A percentile compares a stretch with the other conserved stretches of the same genome.
phyloP scores from a whole-genome alignment of 2,888 invertebrate species.

The Oscheius sp. region DNA sequence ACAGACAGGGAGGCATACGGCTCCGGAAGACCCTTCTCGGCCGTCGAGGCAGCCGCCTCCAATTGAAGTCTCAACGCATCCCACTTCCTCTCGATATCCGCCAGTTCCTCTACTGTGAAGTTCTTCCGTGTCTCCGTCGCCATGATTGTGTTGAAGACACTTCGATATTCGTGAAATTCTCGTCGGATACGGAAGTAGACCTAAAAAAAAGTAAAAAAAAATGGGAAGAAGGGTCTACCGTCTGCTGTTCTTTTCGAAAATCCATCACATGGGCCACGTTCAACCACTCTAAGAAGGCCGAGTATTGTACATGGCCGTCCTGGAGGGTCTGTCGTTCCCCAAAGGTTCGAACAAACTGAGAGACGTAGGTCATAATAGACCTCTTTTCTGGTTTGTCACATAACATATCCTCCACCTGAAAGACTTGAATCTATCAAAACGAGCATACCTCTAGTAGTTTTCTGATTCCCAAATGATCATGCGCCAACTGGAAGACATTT shows the following conservation, averaged over 20 bases:
- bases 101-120: constrained; percentile 54
- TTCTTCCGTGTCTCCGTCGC: constrained; percentile 49
- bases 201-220: constrained; percentile 29
- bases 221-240: constrained; percentile 11
- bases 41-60: constrained; percentile 48
- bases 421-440: neutral
- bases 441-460: constrained; percentile 38
- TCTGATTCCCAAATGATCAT: constrained; percentile 64
- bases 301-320: constrained; percentile 48
- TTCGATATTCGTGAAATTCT: constrained; percentile 62
- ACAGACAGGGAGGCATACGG: constrained; percentile 50
- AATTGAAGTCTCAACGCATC: constrained; percentile 52
- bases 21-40: constrained; percentile 49
- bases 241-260: constrained; percentile 33
- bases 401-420: constrained; percentile 65
- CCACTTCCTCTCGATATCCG: constrained; percentile 59
- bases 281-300: constrained; percentile 50
- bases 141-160: constrained; percentile 56
- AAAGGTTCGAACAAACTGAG: constrained; percentile 65
- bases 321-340: constrained; percentile 50
- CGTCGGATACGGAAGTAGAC: constrained; percentile 55
- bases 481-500: constrained; percentile 67
- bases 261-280: constrained; percentile 43
- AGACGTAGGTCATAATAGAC: constrained; percentile 70
- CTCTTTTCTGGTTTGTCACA: constrained; percentile 69